These are phyloP conservation scores for Phoxinus dragarum DNA, from an alignment of 2,797 vertebrate genomes.

Conservation along the genomic window DNA sequence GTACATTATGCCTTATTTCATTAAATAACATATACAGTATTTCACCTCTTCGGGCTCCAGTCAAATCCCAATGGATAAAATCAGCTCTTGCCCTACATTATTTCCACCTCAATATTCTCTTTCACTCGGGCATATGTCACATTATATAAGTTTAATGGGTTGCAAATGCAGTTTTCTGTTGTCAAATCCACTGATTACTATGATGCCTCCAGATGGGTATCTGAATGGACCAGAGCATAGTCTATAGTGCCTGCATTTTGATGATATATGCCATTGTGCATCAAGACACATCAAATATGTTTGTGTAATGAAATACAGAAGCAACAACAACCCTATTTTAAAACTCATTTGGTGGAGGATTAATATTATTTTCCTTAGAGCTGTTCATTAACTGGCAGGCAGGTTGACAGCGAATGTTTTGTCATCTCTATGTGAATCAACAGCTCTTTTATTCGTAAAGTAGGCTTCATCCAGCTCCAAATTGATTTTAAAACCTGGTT, in stretches of 20 bases:
- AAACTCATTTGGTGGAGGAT: not conserved
- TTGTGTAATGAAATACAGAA: not conserved
- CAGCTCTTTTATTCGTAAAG: not conserved
- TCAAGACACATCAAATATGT: conserved; percentile 1
- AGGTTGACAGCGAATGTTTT: not conserved
- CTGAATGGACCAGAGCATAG: not conserved
- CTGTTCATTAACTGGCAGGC: not conserved
- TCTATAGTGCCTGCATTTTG: not conserved
- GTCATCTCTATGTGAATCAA: not conserved
- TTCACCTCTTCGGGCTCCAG: not conserved
- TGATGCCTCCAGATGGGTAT: not conserved
- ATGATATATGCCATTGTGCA: not conserved
- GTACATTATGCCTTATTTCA: not conserved
- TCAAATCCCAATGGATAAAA: not conserved
- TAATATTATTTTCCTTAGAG: not conserved
- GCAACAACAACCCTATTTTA: not conserved
- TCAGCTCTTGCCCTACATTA: conserved; percentile 15
- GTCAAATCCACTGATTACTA: not conserved
- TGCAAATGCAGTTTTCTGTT: not conserved
- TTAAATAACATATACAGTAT: not conserved
- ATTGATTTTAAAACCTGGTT: not conserved
- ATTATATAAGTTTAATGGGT: not conserved
- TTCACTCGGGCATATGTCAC: too few species aligned
- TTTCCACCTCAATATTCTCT: not conserved
- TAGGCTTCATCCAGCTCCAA: not conserved